Percentiles rank a stretch among this genome's conserved stretches.
Conservation (phyloP, 2,888 invertebrate species). For the Magallana nippona region DNA sequence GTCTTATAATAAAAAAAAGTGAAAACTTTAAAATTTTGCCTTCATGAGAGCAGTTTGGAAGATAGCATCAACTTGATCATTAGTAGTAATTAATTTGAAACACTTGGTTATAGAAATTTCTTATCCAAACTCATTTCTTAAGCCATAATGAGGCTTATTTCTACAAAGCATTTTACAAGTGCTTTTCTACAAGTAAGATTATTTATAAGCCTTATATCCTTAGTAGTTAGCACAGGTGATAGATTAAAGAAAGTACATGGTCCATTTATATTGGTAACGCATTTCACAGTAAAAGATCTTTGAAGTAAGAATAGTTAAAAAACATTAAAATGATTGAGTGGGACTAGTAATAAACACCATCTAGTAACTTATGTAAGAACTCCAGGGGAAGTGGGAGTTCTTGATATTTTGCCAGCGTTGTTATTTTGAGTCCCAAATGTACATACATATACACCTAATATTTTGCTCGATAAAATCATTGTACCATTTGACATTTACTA, state of each 20-base stretch:
- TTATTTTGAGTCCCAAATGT: background rate
- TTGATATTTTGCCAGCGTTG: background rate
- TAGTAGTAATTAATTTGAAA: no score
- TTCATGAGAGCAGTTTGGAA: background rate
- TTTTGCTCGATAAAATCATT: background rate
- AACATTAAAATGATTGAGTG: background rate
- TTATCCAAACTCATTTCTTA: no score
- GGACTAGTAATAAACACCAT: no score
- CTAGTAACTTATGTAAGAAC: no score
- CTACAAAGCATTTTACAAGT: background rate
- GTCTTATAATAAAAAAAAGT: background rate
- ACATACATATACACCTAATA: background rate
- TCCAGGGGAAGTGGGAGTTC: background rate
- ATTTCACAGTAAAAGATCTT: background rate
- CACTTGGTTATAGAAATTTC: no score
- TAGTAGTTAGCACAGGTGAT: background rate
- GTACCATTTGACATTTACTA: no score
- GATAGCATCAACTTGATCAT: no score
- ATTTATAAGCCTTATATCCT: conserved; percentile 18
- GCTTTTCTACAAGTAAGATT: conserved; percentile 6
- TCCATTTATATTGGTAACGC: background rate
- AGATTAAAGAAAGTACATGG: background rate
- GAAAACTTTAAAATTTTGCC: background rate
- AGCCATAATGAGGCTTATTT: background rate
- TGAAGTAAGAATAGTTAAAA: conserved; percentile 1